Conservation (phyloP, 2,888 invertebrate genomes). For the Drosophila stalkeri region DNA sequence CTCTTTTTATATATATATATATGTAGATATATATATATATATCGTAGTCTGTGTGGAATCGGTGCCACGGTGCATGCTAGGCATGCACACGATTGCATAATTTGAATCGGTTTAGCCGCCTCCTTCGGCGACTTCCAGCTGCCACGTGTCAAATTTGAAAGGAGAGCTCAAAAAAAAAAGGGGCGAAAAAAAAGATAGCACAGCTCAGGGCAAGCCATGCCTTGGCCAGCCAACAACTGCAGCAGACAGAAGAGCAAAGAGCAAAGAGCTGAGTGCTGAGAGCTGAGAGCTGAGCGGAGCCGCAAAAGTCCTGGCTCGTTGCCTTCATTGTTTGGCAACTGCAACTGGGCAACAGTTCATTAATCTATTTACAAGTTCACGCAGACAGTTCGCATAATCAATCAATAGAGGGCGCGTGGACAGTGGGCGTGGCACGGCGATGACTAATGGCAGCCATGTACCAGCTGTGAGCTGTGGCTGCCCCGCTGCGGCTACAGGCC, state of each 20-base stretch:
- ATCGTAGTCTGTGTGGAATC: constrained; percentile 45
- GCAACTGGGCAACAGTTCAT: constrained; percentile 77
- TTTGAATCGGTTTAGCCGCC: constrained; percentile 41
- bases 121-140: constrained; percentile 41
- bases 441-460: constrained; percentile 58
- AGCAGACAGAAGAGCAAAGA: constrained; percentile 24
- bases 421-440: constrained; percentile 53
- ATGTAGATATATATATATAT: not conserved
- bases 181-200: not conserved
- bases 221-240: constrained; percentile 34
- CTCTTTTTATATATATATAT: constrained; percentile 3
- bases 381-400: constrained; percentile 81
- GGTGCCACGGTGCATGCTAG: constrained; percentile 60
- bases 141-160: constrained; percentile 48
- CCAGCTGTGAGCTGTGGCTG: constrained; percentile 31
- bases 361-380: constrained; percentile 83
- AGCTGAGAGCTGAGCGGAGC: not conserved
- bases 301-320: not conserved
- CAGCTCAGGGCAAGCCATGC: not conserved
- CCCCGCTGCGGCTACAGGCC: constrained; percentile 12
- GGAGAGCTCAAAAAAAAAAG: constrained; percentile 7
- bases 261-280: not conserved
- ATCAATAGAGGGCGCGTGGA: constrained; percentile 70
- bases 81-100: constrained; percentile 72
- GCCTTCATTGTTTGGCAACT: constrained; percentile 21